phyloP scores from a whole-genome alignment of 2,888 invertebrate genomes.

The Tetropium fuscum region DNA sequence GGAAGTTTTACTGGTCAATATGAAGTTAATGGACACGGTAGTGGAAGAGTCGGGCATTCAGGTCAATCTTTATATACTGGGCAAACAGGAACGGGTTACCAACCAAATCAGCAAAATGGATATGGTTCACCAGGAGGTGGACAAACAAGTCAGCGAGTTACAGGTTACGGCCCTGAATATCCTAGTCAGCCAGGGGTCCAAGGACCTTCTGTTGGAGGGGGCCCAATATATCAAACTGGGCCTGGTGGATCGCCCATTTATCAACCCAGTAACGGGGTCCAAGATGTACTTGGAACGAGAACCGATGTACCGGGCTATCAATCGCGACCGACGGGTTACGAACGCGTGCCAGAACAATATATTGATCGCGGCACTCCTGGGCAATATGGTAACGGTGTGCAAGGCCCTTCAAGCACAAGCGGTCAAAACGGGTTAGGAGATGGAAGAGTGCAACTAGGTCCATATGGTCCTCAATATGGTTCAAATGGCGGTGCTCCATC shows the following conservation, averaged over 20 bases:
- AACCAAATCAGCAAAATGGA: background rate
- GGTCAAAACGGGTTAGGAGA: background rate
- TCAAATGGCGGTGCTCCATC: background rate
- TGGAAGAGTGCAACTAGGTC: too few species aligned
- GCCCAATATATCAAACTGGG: background rate
- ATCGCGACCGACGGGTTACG: too few species aligned
- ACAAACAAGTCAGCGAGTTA: background rate
- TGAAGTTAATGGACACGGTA: slow-evolving; percentile 33
- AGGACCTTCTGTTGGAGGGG: background rate
- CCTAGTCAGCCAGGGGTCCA: background rate
- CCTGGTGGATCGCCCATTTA: background rate
- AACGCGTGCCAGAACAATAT: too few species aligned
- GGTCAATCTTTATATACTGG: slow-evolving; percentile 6
- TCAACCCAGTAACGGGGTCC: too few species aligned
- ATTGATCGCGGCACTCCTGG: too few species aligned
- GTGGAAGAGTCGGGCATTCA: slow-evolving; percentile 19
- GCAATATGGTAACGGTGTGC: too few species aligned
- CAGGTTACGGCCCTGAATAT: background rate
- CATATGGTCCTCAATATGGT: too few species aligned
- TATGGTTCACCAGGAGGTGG: background rate
- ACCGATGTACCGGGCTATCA: too few species aligned
- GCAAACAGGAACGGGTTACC: slow-evolving; percentile 10
- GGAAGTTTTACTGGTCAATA: slow-evolving; percentile 54
- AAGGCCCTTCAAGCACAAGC: background rate
- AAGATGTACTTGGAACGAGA: too few species aligned